These are phyloP conservation scores for Coracopsis vasa DNA, from an alignment of 2,113 vertebrate genomes.

Conservation along the genomic window DNA sequence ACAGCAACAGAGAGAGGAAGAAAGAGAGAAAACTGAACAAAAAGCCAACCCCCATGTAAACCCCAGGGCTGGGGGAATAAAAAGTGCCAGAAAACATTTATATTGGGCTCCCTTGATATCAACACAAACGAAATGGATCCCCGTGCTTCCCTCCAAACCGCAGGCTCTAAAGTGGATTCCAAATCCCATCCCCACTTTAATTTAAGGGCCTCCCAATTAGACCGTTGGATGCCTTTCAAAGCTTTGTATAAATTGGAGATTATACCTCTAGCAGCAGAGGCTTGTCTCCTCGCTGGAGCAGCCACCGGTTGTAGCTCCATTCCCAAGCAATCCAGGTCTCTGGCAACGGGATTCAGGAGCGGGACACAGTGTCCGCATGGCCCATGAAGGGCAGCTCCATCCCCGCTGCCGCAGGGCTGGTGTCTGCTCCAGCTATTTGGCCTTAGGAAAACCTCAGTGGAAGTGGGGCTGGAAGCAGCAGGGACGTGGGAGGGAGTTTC, in stretches of 20 bases:
- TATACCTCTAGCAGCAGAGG: slow-evolving; percentile 19
- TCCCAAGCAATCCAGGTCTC: accelerated
- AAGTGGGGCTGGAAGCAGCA: background rate
- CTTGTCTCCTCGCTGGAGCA: background rate
- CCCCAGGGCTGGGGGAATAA: slow-evolving; percentile 18
- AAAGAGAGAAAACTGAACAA: background rate
- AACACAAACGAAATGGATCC: slow-evolving; percentile 59
- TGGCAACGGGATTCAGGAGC: background rate
- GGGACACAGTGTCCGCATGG: accelerated
- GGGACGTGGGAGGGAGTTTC: background rate
- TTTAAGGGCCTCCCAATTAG: slow-evolving; percentile 62
- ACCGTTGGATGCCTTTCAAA: slow-evolving; percentile 51
- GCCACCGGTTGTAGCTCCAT: accelerated
- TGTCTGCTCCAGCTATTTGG: background rate
- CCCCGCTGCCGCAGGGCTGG: accelerated
- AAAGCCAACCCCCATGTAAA: slow-evolving; percentile 24
- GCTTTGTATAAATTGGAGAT: slow-evolving; percentile 38
- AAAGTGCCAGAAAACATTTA: slow-evolving; percentile 51
- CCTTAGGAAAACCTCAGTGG: accelerated
- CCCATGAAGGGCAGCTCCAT: background rate
- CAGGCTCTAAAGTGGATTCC: slow-evolving; percentile 61
- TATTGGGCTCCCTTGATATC: slow-evolving; percentile 35
- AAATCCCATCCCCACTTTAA: slow-evolving; percentile 56
- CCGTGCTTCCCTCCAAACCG: slow-evolving; percentile 39
- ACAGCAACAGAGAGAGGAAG: background rate